Percentiles rank a stretch among this genome's conserved stretches.
phyloP scores from a whole-genome alignment of 2,888 invertebrate species.

The Ypsolopha scabrella region DNA sequence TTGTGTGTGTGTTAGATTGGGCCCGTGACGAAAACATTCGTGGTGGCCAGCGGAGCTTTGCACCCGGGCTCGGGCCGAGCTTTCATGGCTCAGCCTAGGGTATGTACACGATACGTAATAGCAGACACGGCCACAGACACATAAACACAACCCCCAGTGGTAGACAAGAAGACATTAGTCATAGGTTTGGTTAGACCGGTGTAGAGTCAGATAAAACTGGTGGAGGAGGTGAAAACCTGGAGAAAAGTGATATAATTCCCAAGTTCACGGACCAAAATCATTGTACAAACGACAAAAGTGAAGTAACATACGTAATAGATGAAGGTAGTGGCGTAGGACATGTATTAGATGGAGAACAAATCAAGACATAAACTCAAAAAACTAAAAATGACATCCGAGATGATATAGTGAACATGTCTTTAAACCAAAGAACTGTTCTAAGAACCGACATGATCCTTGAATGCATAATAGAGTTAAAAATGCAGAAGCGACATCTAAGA shows the following conservation, averaged over 20 bases:
- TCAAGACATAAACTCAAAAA: conserved; percentile 22
- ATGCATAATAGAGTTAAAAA: conserved; percentile 44
- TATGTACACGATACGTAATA: conserved; percentile 61
- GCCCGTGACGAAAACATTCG: conserved; percentile 65
- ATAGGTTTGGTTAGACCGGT: background rate
- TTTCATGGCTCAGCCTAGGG: conserved; percentile 93
- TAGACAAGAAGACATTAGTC: background rate
- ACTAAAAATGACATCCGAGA: conserved; percentile 17
- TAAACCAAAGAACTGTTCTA: conserved; percentile 43
- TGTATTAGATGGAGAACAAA: conserved; percentile 15
- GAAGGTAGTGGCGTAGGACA: background rate
- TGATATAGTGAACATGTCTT: conserved; percentile 30
- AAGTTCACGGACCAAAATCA: background rate
- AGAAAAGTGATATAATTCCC: conserved; percentile 20
- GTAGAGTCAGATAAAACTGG: conserved; percentile 12
- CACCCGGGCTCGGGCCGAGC: conserved; percentile 78
- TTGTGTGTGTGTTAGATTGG: conserved; percentile 62
- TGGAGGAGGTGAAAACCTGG: conserved; percentile 16
- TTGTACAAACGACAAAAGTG: background rate
- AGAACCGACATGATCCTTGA: conserved; percentile 43
- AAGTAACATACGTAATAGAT: background rate
- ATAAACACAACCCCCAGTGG: conserved; percentile 14
- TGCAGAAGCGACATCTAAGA: conserved; percentile 31
- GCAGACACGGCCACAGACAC: conserved; percentile 8
- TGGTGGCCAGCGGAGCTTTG: conserved; percentile 69